Evolutionary conservation across 2,888 invertebrate genomes (phyloP).

Genomic region (Drosophila lacicola): DNA sequence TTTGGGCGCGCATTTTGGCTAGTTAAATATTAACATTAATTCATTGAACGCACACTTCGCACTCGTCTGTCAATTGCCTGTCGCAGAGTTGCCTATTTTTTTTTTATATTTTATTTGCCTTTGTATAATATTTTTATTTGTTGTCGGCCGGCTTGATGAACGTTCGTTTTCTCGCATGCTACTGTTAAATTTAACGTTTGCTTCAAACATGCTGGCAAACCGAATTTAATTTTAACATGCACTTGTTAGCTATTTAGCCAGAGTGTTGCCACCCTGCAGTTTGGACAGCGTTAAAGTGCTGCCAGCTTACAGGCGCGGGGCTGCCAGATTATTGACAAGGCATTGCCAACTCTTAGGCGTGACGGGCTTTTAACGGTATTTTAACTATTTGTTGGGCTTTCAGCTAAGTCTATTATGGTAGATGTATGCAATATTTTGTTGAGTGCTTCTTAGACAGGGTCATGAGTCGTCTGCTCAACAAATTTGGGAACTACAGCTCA

Average conservation of each 20-base stretch:
- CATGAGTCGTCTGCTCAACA: too few relatives aligned
- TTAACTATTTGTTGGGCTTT: too few relatives aligned
- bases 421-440: too few relatives aligned
- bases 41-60: conserved; percentile 41
- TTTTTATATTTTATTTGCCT: neutral
- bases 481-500: too few relatives aligned
- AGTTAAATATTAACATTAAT: conserved; percentile 51
- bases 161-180: conserved; percentile 1
- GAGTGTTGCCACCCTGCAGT: neutral
- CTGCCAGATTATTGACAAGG: neutral
- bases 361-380: neutral
- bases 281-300: neutral
- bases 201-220: neutral
- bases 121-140: neutral
- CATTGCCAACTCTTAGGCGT: neutral
- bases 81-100: conserved; percentile 10
- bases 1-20: conserved; percentile 49
- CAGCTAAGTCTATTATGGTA: too few relatives aligned
- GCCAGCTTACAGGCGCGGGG: neutral
- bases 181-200: neutral
- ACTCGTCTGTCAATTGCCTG: conserved; percentile 16
- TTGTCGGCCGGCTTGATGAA: conserved; percentile 1
- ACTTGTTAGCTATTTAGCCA: neutral
- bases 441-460: too few relatives aligned
- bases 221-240: neutral